Evolutionary conservation across 30 jellyfish, hydroid and myxozoan species (phyloP), one percentile per base, ranked within the genome.

Genomic region (Turritopsis dohrnii): DNA sequence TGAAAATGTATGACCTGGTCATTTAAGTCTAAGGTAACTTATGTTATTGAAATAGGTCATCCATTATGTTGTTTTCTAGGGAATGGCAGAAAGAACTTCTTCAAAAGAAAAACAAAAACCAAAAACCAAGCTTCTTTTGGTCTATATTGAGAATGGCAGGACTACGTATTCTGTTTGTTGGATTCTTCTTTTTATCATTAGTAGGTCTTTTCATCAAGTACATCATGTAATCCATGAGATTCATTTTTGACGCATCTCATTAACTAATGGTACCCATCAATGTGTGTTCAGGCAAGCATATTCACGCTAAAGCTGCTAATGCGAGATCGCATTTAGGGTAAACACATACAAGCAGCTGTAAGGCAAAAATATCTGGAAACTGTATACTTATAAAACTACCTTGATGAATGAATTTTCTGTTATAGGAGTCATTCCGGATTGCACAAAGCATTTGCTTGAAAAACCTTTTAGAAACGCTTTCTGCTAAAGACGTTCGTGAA

Each of bases 391-490:
- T 0, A 0, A 60, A 60, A 60, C 73, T 18, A 60, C 73, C 21
- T 0, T 0, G 21, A 8, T 9, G 81, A 81, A 26, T 28, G 17
- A 25, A 31, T 31, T 80, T 31, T 20, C 27, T 23, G 9, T 80
- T 1, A 16, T 80, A 87, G 95, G 87, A 76, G 21, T 53, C 86
- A 30, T 8, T 82, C 24, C 27, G 54, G 7, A 69, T 87, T 4
- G 54, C 53, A 0, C 60, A 83, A 5, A 82, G 90, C 1, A 79
- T 26, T 52, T 52, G 83, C 71, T 71, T 83, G 71, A 87, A 88
- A 21, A 71, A 16, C 53, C 83, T 88, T 28, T 74, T 88, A 21
- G 85, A 83, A 18, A 65, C 54, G 28, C 81, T 88, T 74, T 73
- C 84, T 5, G 77, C 80, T 29, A 54, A 72, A 18, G 80, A 53